These are phyloP conservation scores for Artibeus jamaicensis DNA, from an alignment of 2,797 vertebrate species.

Conservation along the genomic window DNA sequence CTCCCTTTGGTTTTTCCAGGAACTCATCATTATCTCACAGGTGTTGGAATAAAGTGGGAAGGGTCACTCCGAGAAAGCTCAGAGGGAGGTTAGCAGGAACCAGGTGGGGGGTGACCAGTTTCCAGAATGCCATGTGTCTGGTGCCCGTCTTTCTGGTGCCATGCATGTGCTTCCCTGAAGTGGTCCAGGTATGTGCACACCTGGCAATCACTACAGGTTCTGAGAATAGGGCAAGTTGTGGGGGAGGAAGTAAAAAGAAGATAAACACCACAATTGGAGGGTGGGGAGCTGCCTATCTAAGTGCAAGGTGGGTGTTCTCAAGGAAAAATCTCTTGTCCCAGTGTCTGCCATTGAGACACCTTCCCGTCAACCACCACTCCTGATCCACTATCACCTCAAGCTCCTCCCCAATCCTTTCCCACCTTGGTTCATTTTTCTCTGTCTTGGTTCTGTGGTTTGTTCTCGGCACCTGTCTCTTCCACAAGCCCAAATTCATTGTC, in stretches of 20 bases:
- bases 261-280: not conserved
- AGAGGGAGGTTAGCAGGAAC: not conserved
- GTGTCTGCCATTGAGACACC: not conserved
- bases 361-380: not conserved
- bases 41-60: not conserved
- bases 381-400: not conserved
- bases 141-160: not conserved
- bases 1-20: not conserved
- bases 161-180: not conserved
- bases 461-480: not conserved
- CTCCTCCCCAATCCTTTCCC: not conserved
- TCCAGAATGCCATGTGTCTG: not conserved
- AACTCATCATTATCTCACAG: not conserved
- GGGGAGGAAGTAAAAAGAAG: not conserved
- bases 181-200: not conserved
- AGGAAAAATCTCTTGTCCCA: not conserved
- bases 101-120: not conserved
- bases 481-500: not conserved
- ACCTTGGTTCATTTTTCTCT: not conserved
- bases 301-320: not conserved
- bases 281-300: too few relatives aligned
- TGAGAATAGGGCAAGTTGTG: not conserved
- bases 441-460: not conserved
- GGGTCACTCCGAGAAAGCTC: not conserved
- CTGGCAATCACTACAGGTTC: too few relatives aligned